Evolutionary conservation across 2,797 vertebrate species (phyloP).

Genomic region (Morelia viridis): DNA sequence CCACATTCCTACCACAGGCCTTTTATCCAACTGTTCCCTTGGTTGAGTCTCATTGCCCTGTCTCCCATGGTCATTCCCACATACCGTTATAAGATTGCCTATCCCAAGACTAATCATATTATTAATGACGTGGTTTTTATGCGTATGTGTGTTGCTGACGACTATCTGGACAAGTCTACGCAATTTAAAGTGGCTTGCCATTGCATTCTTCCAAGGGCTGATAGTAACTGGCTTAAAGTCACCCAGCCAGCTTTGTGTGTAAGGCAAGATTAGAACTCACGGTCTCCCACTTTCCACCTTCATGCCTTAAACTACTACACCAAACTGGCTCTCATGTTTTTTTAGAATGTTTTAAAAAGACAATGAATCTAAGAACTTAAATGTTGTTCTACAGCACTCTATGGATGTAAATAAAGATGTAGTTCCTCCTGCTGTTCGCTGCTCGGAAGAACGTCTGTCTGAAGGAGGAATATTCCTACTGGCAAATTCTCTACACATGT

Average conservation of each 20-base stretch:
- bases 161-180: neutral
- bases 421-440: constrained; percentile 82
- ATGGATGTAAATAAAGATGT: constrained; percentile 76
- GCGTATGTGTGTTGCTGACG: neutral
- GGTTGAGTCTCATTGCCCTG: neutral
- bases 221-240: neutral
- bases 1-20: too few relatives aligned
- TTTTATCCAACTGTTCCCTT: neutral
- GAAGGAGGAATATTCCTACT: constrained; percentile 89
- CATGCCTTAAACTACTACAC: neutral
- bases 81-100: neutral
- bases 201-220: neutral
- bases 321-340: neutral
- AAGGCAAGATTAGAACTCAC: neutral
- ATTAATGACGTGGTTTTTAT: neutral
- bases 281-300: neutral
- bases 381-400: constrained; percentile 77
- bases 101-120: neutral
- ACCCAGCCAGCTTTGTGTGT: neutral
- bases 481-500: constrained; percentile 86
- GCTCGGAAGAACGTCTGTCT: constrained; percentile 87
- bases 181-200: neutral
- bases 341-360: neutral
- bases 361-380: neutral
- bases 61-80: neutral